Evolutionary conservation across 2,113 vertebrate species (phyloP).

Genomic region (Indicator maculatus): DNA sequence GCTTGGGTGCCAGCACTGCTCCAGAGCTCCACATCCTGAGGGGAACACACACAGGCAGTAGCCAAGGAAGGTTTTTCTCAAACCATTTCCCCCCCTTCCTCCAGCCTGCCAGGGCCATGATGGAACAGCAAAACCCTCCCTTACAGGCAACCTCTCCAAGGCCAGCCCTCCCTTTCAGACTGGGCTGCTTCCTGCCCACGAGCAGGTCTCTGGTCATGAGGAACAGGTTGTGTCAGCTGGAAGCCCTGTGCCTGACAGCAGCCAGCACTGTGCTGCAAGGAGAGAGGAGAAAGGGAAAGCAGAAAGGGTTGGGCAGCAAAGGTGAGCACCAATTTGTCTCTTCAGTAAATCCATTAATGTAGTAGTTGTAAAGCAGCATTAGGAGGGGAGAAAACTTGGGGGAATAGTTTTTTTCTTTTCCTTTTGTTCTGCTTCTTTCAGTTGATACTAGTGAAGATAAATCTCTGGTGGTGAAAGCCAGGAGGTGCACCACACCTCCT

Average conservation of each 20-base stretch:
- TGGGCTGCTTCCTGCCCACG: background rate
- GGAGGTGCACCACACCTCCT: background rate
- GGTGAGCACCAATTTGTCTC: background rate
- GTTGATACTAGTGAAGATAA: background rate
- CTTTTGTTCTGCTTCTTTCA: background rate
- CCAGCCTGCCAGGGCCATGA: background rate
- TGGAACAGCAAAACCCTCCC: background rate
- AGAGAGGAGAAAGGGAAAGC: background rate
- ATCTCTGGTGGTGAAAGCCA: background rate
- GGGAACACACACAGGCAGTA: background rate
- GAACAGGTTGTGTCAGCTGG: constrained; percentile 14
- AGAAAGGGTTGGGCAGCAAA: background rate
- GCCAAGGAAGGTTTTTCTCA: background rate
- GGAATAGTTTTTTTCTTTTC: background rate
- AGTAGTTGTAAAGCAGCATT: background rate
- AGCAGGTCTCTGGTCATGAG: constrained; percentile 2
- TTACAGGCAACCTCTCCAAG: background rate
- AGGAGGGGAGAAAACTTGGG: background rate
- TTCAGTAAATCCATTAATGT: background rate
- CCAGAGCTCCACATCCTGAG: background rate
- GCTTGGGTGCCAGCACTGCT: background rate
- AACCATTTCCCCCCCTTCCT: background rate
- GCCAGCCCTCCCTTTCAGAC: background rate
- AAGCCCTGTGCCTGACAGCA: constrained; percentile 38
- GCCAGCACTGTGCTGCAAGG: background rate